phyloP scores from a whole-genome alignment of 2,888 invertebrate genomes.

The Megamerina dolium region DNA sequence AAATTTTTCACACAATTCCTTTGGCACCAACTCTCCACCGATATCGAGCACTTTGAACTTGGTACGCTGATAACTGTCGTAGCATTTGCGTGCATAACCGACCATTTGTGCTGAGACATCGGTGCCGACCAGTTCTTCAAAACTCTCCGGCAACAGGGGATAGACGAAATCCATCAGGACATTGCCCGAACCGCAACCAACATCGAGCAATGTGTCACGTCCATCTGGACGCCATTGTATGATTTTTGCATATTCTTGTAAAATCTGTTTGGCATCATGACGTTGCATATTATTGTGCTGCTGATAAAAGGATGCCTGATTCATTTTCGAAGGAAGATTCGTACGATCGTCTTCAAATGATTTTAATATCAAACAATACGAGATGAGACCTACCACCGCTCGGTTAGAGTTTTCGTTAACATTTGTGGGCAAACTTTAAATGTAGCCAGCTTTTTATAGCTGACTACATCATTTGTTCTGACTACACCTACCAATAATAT shows the following conservation, averaged over 20 bases:
- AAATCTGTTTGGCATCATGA: slow-evolving; percentile 58
- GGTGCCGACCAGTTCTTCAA: slow-evolving; percentile 55
- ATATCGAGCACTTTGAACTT: slow-evolving; percentile 55
- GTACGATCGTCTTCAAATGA: background rate
- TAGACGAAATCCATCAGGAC: slow-evolving; percentile 61
- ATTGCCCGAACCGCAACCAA: slow-evolving; percentile 71
- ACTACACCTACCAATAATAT: too few species aligned
- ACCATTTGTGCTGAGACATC: slow-evolving; percentile 71
- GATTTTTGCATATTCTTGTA: slow-evolving; percentile 59
- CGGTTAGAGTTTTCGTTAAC: background rate
- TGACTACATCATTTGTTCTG: too few species aligned
- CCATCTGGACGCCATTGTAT: slow-evolving; percentile 55
- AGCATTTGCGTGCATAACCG: slow-evolving; percentile 56
- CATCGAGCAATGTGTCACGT: slow-evolving; percentile 57
- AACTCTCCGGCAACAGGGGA: slow-evolving; percentile 56
- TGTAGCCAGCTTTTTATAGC: slow-evolving; percentile 4
- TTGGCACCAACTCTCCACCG: slow-evolving; percentile 47
- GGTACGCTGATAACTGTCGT: slow-evolving; percentile 38
- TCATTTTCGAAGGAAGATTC: slow-evolving; percentile 46
- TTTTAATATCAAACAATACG: too few species aligned
- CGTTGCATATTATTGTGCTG: slow-evolving; percentile 64
- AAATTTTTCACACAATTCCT: slow-evolving; percentile 52
- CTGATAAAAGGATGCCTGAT: slow-evolving; percentile 63
- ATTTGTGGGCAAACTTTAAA: background rate
- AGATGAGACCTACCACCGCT: background rate